phyloP scores from a whole-genome alignment of 2,888 invertebrate genomes.

The Parascotia fuliginaria region DNA sequence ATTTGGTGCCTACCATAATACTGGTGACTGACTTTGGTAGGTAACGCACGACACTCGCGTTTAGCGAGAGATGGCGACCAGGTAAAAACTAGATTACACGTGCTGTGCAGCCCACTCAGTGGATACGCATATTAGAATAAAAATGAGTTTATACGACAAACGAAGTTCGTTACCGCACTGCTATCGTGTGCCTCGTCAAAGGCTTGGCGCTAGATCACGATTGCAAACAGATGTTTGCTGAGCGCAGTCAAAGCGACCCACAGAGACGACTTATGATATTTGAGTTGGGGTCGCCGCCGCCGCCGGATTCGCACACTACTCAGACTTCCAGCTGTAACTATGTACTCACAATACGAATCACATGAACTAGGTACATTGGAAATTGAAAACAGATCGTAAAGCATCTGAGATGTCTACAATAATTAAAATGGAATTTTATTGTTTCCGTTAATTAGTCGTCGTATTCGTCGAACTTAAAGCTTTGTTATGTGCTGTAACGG shows the following conservation, averaged over 20 bases:
- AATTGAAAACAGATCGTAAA: constrained; percentile 3
- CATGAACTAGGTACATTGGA: neutral
- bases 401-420: neutral
- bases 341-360: too few species aligned
- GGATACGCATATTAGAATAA: constrained; percentile 42
- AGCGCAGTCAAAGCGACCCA: constrained; percentile 53
- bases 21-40: too few species aligned
- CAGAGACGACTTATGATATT: constrained; percentile 68
- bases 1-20: too few species aligned
- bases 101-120: too few species aligned
- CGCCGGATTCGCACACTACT: neutral
- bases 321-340: too few species aligned
- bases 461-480: neutral
- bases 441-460: constrained; percentile 1
- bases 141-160: constrained; percentile 53
- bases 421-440: constrained; percentile 2
- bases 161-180: constrained; percentile 55
- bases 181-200: constrained; percentile 55
- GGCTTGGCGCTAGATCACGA: constrained; percentile 56
- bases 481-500: constrained; percentile 6
- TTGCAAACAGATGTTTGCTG: constrained; percentile 61
- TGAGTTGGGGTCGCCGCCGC: constrained; percentile 55
- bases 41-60: too few species aligned
- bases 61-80: too few species aligned
- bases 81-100: too few species aligned